Evolutionary conservation across 2,888 invertebrate genomes (phyloP).

Genomic region (Pristionchus maxplancki): DNA sequence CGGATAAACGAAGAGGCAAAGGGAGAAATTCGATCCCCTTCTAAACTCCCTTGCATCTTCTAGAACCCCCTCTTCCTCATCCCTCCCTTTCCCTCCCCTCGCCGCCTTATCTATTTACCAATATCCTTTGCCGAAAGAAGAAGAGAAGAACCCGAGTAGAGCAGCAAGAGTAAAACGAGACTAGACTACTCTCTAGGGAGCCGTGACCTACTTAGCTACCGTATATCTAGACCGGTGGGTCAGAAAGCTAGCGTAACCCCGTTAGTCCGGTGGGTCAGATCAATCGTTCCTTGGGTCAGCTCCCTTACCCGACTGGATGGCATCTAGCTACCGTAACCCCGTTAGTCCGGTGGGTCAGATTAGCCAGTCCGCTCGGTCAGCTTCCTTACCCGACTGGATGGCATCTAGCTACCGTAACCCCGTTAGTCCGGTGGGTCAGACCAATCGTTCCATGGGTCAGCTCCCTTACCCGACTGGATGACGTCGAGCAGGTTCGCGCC

Average conservation of each 20-base stretch:
- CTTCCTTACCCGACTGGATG: background rate
- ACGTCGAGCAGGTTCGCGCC: conserved; percentile 93
- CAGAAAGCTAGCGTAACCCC: background rate
- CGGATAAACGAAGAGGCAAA: background rate
- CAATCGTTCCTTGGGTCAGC: background rate
- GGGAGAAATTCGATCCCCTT: conserved; percentile 26
- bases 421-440: background rate
- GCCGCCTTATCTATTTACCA: conserved; percentile 33
- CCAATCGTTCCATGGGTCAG: background rate
- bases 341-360: background rate
- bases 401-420: background rate
- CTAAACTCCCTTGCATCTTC: conserved; percentile 30
- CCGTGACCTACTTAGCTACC: background rate
- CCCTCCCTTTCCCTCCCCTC: background rate
- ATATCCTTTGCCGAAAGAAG: conserved; percentile 40
- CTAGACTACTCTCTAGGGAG: background rate
- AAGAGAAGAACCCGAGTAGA: background rate
- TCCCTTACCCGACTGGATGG: conserved; percentile 83
- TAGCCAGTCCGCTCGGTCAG: background rate
- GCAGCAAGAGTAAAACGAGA: background rate
- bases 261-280: background rate
- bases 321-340: conserved; percentile 83
- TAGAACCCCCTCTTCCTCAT: background rate
- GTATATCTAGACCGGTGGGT: background rate
- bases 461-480: conserved; percentile 82